Conservation (phyloP, 2,888 invertebrate species). For the Euplagia quadripunctaria region DNA sequence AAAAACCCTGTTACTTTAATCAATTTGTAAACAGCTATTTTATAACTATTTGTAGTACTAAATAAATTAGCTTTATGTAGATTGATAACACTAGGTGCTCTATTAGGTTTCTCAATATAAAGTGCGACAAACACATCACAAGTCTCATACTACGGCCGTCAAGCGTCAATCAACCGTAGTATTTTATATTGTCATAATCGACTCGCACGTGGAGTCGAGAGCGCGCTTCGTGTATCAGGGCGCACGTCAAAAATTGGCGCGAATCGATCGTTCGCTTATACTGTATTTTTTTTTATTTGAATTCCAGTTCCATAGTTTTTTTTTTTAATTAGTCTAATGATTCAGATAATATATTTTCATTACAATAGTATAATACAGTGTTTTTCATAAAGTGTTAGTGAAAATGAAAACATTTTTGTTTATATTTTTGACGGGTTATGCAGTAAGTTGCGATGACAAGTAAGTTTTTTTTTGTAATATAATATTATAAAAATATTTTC, state of each 20-base stretch:
- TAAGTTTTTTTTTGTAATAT: conserved; percentile 49
- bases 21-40: neutral
- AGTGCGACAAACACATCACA: conserved; percentile 19
- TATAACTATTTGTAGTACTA: neutral
- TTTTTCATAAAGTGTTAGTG: conserved; percentile 30
- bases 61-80: neutral
- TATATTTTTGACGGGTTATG: conserved; percentile 69
- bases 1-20: neutral
- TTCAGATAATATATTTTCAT: neutral
- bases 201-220: conserved; percentile 58
- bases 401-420: conserved; percentile 67
- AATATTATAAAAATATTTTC: neutral
- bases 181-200: conserved; percentile 59
- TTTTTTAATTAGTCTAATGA: too few species aligned
- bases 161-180: conserved; percentile 9
- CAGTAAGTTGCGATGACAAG: conserved; percentile 76
- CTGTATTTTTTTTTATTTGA: conserved; percentile 10
- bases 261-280: conserved; percentile 33
- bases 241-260: conserved; percentile 61
- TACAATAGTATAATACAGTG: neutral
- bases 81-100: conserved; percentile 5
- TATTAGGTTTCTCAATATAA: conserved; percentile 15
- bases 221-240: conserved; percentile 50
- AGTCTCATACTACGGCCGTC: conserved; percentile 22
- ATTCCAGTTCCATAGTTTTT: neutral